These are phyloP conservation scores for Neosilurus hyrtlii DNA, from an alignment of 2,797 vertebrate species.

Conservation along the genomic window DNA sequence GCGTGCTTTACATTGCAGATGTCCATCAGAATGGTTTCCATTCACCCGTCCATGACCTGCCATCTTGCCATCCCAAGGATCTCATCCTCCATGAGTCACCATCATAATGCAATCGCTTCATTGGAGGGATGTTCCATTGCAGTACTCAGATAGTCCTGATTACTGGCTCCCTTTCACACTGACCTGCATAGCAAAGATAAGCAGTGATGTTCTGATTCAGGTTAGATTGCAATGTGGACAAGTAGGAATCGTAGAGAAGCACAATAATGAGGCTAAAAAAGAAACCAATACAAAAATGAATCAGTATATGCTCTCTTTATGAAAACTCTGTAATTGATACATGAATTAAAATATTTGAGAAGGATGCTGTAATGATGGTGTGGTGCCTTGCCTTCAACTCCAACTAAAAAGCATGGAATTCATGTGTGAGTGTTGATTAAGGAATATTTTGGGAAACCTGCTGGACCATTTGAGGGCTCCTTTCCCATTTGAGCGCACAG, in stretches of 20 bases:
- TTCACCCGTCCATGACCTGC: constrained; percentile 39
- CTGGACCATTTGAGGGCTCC: constrained; percentile 49
- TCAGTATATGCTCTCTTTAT: neutral
- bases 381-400: constrained; percentile 5
- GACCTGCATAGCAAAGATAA: constrained; percentile 1
- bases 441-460: constrained; percentile 41
- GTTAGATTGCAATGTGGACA: neutral
- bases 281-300: neutral
- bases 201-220: neutral
- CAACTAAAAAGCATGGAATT: constrained; percentile 39
- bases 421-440: constrained; percentile 37
- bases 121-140: constrained; percentile 38
- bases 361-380: neutral
- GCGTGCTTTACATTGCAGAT: constrained; percentile 46
- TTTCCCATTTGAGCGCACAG: constrained; percentile 51
- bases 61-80: constrained; percentile 32
- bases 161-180: constrained; percentile 41
- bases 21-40: constrained; percentile 51
- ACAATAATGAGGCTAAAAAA: neutral
- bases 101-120: constrained; percentile 28
- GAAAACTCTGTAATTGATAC: neutral
- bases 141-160: constrained; percentile 44
- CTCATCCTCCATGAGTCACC: constrained; percentile 35
- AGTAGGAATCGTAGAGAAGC: neutral
- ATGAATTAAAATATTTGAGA: neutral